These are phyloP conservation scores for Nowickia ferox DNA, from an alignment of 2,888 invertebrate species.

Conservation along the genomic window DNA sequence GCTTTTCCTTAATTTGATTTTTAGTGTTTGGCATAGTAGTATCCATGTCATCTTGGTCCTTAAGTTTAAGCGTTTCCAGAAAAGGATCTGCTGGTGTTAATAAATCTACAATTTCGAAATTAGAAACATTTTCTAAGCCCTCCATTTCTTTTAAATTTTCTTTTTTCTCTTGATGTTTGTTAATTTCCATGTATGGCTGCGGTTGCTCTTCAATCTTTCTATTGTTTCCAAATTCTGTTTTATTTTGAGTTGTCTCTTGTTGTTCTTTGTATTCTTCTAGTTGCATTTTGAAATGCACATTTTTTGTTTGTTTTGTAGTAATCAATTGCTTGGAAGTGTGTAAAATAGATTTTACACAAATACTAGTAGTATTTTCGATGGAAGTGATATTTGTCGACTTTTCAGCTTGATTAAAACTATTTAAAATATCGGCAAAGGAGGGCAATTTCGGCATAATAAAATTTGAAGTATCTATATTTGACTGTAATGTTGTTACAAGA, in stretches of 20 bases:
- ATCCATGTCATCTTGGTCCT: background rate
- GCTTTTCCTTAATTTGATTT: conserved; percentile 12
- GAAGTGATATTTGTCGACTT: conserved; percentile 27
- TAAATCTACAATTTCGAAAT: conserved; percentile 52
- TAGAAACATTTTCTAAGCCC: conserved; percentile 5
- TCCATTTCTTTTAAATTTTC: conserved; percentile 37
- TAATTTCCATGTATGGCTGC: conserved; percentile 5
- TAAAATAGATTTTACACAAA: conserved; percentile 62
- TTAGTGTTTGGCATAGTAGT: background rate
- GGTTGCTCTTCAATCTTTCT: background rate
- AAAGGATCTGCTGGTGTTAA: conserved; percentile 38
- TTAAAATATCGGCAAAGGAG: conserved; percentile 58
- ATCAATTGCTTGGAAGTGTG: conserved; percentile 56
- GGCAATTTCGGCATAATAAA: conserved; percentile 51
- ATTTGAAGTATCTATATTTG: background rate
- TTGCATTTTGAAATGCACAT: conserved; percentile 61
- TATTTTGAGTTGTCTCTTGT: conserved; percentile 15
- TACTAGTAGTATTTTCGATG: conserved; percentile 57
- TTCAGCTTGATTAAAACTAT: conserved; percentile 42
- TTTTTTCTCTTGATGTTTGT: background rate
- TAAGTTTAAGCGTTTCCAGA: background rate
- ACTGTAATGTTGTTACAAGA: background rate
- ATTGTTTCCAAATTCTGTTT: conserved; percentile 25
- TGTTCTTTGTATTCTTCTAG: conserved; percentile 48
- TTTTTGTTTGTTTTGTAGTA: conserved; percentile 60